Base-by-base conservation (phyloP, 2,888 invertebrate genomes). In the Danaus chrysippus region DNA sequence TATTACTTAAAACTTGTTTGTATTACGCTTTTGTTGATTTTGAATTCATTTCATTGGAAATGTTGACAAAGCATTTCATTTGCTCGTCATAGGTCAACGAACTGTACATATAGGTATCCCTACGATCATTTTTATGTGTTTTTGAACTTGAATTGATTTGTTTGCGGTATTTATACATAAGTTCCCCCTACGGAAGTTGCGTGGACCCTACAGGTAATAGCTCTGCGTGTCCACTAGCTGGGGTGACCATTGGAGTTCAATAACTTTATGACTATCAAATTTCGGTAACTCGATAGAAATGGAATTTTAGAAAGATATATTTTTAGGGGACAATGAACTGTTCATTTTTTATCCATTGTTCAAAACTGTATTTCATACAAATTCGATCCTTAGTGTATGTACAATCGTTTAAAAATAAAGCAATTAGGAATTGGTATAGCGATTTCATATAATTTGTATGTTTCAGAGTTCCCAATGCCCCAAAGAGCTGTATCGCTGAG, bases 381-480 rank as follows among this genome's bases (percentile, higher is more conserved):
- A 34, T 34, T 34, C 6, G 23, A 34, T 5, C 1, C 2, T 34
- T 34, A 34, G 23, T 34, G 2, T 3, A 34, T 34, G 23, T 5
- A 34, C 23, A 34, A 34, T 34, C 6, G 23, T 34, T 34, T 34
- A 34, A 5, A 34, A 34, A 6, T 1, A 1, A 34, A 34, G 23
- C 23, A 34, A 34, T 34, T 34, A 3, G 8, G 23, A 34, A 34
- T 34, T 34, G 2, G 23, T 6, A 34, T 6, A n/a, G 13, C 53
- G 6, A 54, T 54, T 19, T 19, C 10, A 12, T 54, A 34, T 41
- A 15, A 56, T 54, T 59, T 53, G 46, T n/a, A 59, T 49, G 53
- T 65, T 86, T 15, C 85, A 93, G 93, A 86, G 93, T 93, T 72
- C 91, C 92, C 58, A 92, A 92, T 73, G 93, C 93, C 61, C 93